A percentile compares a stretch with the other conserved stretches of the same genome.
phyloP scores from a whole-genome alignment of 2,888 invertebrate genomes.

The Meteorus cinctellus region DNA sequence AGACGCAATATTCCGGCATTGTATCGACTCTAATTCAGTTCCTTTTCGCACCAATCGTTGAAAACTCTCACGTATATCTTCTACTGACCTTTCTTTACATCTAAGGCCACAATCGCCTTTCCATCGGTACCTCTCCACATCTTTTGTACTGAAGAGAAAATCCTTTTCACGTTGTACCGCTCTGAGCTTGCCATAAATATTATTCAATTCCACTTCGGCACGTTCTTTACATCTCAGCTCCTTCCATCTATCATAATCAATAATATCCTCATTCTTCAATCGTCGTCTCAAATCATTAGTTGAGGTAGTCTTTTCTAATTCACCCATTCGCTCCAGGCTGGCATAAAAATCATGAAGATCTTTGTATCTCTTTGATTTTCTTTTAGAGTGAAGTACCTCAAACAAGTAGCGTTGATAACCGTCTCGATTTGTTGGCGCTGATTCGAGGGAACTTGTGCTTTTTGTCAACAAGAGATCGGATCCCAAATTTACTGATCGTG shows the following conservation, averaged over 20 bases:
- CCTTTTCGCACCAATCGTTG: constrained; percentile 78
- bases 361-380: constrained; percentile 85
- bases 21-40: constrained; percentile 74
- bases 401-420: constrained; percentile 82
- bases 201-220: constrained; percentile 87
- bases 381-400: constrained; percentile 79
- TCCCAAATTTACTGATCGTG: constrained; percentile 52
- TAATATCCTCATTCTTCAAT: constrained; percentile 84
- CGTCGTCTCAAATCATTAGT: constrained; percentile 82
- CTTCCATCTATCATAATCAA: constrained; percentile 92
- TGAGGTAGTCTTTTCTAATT: constrained; percentile 86
- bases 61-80: constrained; percentile 87
- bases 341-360: constrained; percentile 90
- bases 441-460: constrained; percentile 74
- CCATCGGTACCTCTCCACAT: constrained; percentile 85
- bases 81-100: constrained; percentile 90
- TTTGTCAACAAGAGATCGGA: constrained; percentile 67
- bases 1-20: constrained; percentile 71
- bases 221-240: constrained; percentile 85
- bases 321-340: constrained; percentile 88
- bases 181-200: constrained; percentile 84
- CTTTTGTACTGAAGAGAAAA: constrained; percentile 86
- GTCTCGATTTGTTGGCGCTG: constrained; percentile 74
- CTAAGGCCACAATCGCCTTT: constrained; percentile 82
- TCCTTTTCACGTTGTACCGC: constrained; percentile 88